Evolutionary conservation across 2,113 vertebrate species (phyloP).

Genomic region (Cricetomys ansorgei): DNA sequence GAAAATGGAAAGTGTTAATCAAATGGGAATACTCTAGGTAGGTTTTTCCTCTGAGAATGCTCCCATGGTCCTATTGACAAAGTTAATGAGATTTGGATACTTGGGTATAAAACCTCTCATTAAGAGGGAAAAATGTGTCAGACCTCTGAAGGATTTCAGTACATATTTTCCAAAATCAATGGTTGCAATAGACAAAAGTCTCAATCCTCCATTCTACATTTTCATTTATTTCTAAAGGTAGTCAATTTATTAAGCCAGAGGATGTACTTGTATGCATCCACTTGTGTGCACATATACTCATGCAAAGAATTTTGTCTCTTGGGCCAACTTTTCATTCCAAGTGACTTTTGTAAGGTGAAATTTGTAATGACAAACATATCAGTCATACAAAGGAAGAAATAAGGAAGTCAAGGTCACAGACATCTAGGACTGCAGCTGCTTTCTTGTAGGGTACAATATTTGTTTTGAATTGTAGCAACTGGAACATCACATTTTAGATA

Average conservation of each 20-base stretch:
- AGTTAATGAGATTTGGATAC: slow-evolving; percentile 80
- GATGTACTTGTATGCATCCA: background rate
- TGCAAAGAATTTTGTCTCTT: accelerated
- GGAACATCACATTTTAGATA: background rate
- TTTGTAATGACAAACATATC: background rate
- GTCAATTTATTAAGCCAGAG: background rate
- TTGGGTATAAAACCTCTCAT: slow-evolving; percentile 64
- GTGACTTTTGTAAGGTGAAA: background rate
- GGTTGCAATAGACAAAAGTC: slow-evolving; percentile 8
- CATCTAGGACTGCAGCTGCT: background rate
- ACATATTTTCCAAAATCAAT: slow-evolving; percentile 34
- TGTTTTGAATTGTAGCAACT: background rate
- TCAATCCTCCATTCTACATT: background rate
- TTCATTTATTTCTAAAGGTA: slow-evolving; percentile 33
- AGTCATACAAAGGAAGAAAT: background rate
- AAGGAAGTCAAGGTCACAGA: background rate
- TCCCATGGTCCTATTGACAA: slow-evolving; percentile 63
- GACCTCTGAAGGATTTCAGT: slow-evolving; percentile 66
- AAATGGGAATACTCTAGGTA: slow-evolving; percentile 66
- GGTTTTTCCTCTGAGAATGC: slow-evolving; percentile 63
- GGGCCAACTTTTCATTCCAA: background rate
- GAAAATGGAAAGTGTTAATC: slow-evolving; percentile 67
- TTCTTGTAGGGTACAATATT: background rate
- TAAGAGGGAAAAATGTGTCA: slow-evolving; percentile 69
- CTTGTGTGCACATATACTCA: accelerated